Evolutionary conservation across 2,113 vertebrate genomes (phyloP).

Genomic region (Piaya cayana): DNA sequence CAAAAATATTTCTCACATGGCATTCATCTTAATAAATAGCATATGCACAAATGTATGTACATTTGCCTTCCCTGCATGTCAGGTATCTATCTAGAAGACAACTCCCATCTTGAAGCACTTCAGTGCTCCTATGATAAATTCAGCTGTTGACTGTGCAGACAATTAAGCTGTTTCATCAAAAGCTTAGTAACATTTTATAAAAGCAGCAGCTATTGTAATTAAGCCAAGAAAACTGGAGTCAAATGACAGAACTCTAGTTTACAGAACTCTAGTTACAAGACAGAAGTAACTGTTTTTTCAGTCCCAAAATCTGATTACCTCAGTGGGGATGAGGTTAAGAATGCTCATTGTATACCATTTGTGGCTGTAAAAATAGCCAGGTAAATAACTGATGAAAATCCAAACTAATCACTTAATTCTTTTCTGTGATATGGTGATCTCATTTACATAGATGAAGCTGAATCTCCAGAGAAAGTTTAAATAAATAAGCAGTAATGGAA

Average conservation of each 20-base stretch:
- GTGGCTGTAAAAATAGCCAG: not conserved
- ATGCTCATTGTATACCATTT: not conserved
- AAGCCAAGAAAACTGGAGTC: not conserved
- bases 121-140: not conserved
- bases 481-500: not conserved
- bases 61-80: not conserved
- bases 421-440: not conserved
- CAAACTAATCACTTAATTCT: not conserved
- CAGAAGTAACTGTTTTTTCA: not conserved
- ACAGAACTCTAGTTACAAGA: not conserved
- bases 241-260: not conserved
- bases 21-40: not conserved
- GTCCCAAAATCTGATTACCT: not conserved
- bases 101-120: not conserved
- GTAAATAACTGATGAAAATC: not conserved
- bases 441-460: not conserved
- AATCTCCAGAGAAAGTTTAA: constrained; percentile 19
- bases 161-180: not conserved
- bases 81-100: not conserved
- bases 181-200: not conserved
- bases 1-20: not conserved
- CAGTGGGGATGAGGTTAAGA: not conserved
- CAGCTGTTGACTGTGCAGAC: not conserved
- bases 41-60: not conserved
- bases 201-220: not conserved